Evolutionary conservation across 2,797 vertebrate species (phyloP).

Genomic region (Jordanella pulchra): DNA sequence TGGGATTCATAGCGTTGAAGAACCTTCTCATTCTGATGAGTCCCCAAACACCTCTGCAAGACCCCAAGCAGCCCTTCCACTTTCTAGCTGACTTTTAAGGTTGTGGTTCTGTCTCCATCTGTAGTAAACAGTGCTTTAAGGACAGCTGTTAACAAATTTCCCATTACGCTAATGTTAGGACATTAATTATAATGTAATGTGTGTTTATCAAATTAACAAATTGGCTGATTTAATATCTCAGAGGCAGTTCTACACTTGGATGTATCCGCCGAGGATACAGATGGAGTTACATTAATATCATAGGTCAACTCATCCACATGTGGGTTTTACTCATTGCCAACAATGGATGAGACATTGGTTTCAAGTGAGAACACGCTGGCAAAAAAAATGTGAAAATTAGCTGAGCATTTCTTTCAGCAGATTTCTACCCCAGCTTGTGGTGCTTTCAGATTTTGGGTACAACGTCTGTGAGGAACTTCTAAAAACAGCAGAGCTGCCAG

Average conservation of each 20-base stretch:
- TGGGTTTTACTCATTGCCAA: constrained; percentile 11
- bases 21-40: background rate
- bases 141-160: background rate
- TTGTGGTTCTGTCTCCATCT: background rate
- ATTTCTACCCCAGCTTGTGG: constrained; percentile 30
- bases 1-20: too few relatives aligned
- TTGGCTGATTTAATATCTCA: background rate
- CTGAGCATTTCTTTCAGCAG: constrained; percentile 1
- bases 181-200: constrained; percentile 9
- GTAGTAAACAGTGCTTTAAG: background rate
- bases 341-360: background rate
- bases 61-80: background rate
- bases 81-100: background rate
- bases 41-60: background rate
- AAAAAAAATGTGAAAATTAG: constrained; percentile 1
- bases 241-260: background rate
- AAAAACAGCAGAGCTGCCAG: constrained; percentile 50
- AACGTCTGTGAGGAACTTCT: constrained; percentile 8
- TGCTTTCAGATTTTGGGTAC: constrained; percentile 35
- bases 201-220: background rate
- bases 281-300: background rate
- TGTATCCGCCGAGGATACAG: too few relatives aligned
- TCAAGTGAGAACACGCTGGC: constrained; percentile 11
- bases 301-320: constrained; percentile 23
- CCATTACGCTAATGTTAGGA: background rate